These are phyloP conservation scores for Brachionus calyciflorus DNA, from an alignment of 1,140 invertebrate genomes.

Conservation along the genomic window DNA sequence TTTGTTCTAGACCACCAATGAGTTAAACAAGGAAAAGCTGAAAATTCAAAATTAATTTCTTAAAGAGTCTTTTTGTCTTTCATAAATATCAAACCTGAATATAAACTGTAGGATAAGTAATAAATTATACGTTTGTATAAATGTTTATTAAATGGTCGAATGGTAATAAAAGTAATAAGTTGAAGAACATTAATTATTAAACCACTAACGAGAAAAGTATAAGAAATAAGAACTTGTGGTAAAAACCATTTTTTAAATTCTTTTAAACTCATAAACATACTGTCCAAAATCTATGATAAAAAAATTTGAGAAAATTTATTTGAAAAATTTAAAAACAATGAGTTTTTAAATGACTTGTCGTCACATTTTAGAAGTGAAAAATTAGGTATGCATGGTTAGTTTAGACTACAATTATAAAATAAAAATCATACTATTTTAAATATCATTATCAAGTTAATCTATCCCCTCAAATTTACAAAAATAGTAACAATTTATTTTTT, in stretches of 20 bases:
- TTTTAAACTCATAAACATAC: conserved; percentile 33
- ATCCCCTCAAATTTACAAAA: no score
- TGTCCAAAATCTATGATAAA: no score
- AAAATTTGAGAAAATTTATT: background rate
- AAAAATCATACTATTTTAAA: no score
- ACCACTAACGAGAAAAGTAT: conserved; percentile 83
- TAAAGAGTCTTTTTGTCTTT: conserved; percentile 46
- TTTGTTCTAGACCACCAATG: conserved; percentile 86
- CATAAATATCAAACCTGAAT: conserved; percentile 66
- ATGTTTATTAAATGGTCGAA: conserved; percentile 57
- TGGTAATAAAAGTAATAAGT: conserved; percentile 52
- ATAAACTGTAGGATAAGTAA: conserved; percentile 75
- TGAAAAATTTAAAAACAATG: background rate
- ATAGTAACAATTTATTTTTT: no score
- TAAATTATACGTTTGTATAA: conserved; percentile 83
- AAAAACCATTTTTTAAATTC: conserved; percentile 51
- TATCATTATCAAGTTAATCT: no score
- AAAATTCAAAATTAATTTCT: background rate
- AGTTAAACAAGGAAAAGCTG: conserved; percentile 83
- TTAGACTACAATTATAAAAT: no score
- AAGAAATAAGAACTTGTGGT: conserved; percentile 74
- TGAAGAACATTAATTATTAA: conserved; percentile 74
- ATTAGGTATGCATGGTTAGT: no score
- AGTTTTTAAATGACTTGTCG: no score
- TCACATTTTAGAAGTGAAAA: no score